phyloP scores from a whole-genome alignment of 1,140 invertebrate species.

The Aphelenchoides avenae region DNA sequence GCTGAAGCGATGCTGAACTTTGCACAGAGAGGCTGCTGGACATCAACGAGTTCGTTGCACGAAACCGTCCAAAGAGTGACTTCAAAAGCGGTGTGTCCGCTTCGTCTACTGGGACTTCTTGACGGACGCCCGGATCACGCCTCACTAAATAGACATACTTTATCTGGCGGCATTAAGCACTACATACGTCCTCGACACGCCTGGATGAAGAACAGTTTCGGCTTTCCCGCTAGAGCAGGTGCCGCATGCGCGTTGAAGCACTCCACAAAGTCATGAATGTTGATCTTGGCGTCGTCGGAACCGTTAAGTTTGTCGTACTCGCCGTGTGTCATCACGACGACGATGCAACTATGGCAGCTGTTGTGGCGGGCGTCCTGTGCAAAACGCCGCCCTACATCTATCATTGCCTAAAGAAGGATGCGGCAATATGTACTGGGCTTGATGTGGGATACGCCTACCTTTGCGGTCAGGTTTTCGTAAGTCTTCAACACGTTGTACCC shows the following conservation, averaged over 20 bases:
- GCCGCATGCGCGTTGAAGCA: conserved; percentile 67
- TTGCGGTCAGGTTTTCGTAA: conserved; percentile 10
- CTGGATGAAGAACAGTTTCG: conserved; percentile 76
- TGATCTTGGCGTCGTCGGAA: conserved; percentile 43
- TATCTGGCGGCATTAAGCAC: background rate
- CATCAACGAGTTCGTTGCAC: conserved; percentile 6
- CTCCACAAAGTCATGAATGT: conserved; percentile 43
- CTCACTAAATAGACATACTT: conserved; percentile 7
- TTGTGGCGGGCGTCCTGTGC: conserved; percentile 15
- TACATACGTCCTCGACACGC: conserved; percentile 64
- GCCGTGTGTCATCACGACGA: conserved; percentile 58
- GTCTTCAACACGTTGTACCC: conserved; percentile 20
- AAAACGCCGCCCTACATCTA: conserved; percentile 22
- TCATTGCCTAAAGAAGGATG: conserved; percentile 30
- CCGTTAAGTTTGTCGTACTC: conserved; percentile 53
- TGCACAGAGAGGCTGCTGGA: background rate
- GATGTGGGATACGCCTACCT: background rate
- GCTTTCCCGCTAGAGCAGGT: conserved; percentile 66
- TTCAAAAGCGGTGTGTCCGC: conserved; percentile 1
- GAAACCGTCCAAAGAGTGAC: background rate
- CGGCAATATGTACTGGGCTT: background rate
- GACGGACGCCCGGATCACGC: conserved; percentile 2
- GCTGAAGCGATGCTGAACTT: background rate
- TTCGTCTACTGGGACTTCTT: background rate
- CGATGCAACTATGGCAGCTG: conserved; percentile 24